These are phyloP conservation scores for Orbicella faveolata DNA, from an alignment of 64 coral and sea anemone species.

Conservation along the genomic window DNA sequence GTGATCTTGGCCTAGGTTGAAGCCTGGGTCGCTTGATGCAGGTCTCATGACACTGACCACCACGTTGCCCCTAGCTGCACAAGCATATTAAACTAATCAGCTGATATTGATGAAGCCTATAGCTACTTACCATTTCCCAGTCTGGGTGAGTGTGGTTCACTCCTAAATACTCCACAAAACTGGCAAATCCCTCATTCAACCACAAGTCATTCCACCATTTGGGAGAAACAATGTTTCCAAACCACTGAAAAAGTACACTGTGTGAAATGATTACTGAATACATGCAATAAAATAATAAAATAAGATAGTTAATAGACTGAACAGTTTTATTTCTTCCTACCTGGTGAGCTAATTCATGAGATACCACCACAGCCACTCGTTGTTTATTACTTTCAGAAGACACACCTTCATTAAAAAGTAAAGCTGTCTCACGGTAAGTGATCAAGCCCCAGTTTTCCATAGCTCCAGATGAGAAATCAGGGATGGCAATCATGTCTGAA, in stretches of 20 bases:
- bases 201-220: conserved; percentile 95
- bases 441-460: conserved; percentile 99
- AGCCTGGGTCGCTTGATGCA: no score
- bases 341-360: conserved; percentile 94
- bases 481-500: conserved; percentile 93
- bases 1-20: no score
- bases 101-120: background rate
- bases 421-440: conserved; percentile 80
- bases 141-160: conserved; percentile 63
- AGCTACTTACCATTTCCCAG: conserved; percentile 65
- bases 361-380: conserved; percentile 61
- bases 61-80: no score
- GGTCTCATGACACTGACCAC: no score
- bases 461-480: conserved; percentile 95
- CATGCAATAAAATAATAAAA: background rate
- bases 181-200: conserved; percentile 90
- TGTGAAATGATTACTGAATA: background rate
- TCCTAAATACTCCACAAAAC: conserved; percentile 91
- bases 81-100: no score
- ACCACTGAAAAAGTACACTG: conserved; percentile 60
- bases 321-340: conserved; percentile 27
- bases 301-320: background rate
- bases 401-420: conserved; percentile 68
- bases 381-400: conserved; percentile 85
- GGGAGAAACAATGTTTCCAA: conserved; percentile 92